Base-by-base conservation (phyloP, 2,888 invertebrate species). In the Gasteruption jaculator region DNA sequence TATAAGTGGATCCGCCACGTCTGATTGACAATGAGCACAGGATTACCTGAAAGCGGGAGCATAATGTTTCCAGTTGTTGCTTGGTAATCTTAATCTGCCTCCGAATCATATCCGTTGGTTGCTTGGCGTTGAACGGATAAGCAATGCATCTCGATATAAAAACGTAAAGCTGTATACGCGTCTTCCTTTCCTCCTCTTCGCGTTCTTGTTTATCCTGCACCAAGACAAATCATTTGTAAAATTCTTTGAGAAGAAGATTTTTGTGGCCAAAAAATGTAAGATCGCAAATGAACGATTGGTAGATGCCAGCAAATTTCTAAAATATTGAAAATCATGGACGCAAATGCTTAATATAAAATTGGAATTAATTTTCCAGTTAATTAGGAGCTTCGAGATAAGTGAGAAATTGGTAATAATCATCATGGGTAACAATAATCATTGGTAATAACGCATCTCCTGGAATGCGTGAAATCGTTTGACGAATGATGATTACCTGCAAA, bases 41-140 rank as follows among this genome's bases (percentile, higher is more conserved):
- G 41, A 54, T 66, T 74, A 90, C 91, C 83, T 94, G 91, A 78
- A 97, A 97, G 71, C 95, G 80, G 58, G 89, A 88, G 68, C 89
- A 89, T 62, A 95, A 91, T 27, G 90, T 87, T 73, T 95, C 94
- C 53, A 96, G 76, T 73, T 97, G 96, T 71, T 93, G 91, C 68
- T 93, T 92, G 41, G 90, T 92, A 38, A 99, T 87, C 78, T 99
- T 99, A 41, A 90, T 86, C 70, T 95, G 94, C 49, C 97, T 77
- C 61, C 90, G 79, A 2, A 93, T 93, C 94, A 97, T 93, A 71
- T 99, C 99, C 5, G 94, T 95, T 1, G 95, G 94, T 70, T 97
- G 97, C 74, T 99, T 99, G 8, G 96, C 95, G 74, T 97, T 99
- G 77, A 99, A 99, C 5, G 97, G 97, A 75, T 99, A 97, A 5